A percentile compares a stretch with the other conserved stretches of the same genome.
These are phyloP conservation scores for Perognathus longimembris DNA, from an alignment of 2,113 vertebrate genomes.

Conservation along the genomic window DNA sequence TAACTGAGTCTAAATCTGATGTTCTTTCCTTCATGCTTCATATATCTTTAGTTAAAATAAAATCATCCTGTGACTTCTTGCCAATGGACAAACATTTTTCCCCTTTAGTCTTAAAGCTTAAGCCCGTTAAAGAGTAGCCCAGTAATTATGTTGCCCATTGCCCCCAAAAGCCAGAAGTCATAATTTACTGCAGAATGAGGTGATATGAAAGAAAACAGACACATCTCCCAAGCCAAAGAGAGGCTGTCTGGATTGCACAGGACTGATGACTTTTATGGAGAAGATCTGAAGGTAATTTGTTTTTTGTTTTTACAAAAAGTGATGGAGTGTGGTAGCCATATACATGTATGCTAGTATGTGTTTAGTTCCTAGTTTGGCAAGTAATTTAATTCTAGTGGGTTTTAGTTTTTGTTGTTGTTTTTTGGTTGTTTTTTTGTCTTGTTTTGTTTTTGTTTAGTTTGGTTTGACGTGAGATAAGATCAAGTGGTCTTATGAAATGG, in stretches of 20 bases:
- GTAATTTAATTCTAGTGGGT: slow-evolving; percentile 42
- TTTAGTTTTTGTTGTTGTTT: slow-evolving; percentile 57
- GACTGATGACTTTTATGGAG: slow-evolving; percentile 82
- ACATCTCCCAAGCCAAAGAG: slow-evolving; percentile 83
- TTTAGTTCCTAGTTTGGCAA: slow-evolving; percentile 81
- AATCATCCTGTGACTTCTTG: slow-evolving; percentile 73
- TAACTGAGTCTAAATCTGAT: slow-evolving; percentile 22
- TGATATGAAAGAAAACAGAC: slow-evolving; percentile 87
- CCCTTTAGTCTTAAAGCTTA: slow-evolving; percentile 66
- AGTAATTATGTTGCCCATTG: slow-evolving; percentile 83
- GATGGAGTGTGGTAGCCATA: background rate
- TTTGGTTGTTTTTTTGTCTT: background rate
- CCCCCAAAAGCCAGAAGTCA: slow-evolving; percentile 80
- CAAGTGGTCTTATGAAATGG: slow-evolving; percentile 39
- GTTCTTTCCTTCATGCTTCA: slow-evolving; percentile 64
- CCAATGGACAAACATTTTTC: slow-evolving; percentile 66
- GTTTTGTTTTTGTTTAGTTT: slow-evolving; percentile 42
- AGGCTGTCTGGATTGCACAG: slow-evolving; percentile 82
- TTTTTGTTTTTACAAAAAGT: slow-evolving; percentile 63
- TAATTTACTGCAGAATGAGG: slow-evolving; percentile 87
- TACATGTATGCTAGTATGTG: background rate
- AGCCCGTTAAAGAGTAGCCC: slow-evolving; percentile 82
- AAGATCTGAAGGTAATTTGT: slow-evolving; percentile 86
- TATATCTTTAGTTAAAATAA: slow-evolving; percentile 70
- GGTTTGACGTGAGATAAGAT: slow-evolving; percentile 53